Evolutionary conservation across 2,888 invertebrate genomes (phyloP).

Genomic region (Perithous albicinctus): DNA sequence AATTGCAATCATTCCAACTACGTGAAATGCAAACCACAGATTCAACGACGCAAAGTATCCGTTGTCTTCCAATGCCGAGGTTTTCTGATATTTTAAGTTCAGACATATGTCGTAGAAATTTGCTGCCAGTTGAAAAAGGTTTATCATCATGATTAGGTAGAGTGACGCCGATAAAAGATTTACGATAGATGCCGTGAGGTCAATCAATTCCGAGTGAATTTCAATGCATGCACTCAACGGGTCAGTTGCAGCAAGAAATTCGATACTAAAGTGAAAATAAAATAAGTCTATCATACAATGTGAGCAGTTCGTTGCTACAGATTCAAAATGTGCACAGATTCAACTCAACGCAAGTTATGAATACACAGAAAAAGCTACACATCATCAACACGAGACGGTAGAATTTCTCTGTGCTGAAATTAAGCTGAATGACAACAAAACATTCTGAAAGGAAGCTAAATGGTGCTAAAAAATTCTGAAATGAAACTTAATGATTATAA

Average conservation of each 20-base stretch:
- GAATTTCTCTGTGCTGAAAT: too few species aligned
- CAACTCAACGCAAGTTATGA: too few species aligned
- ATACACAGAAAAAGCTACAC: too few species aligned
- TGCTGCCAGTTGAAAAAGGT: conserved; percentile 41
- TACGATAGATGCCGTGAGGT: conserved; percentile 21
- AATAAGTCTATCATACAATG: not conserved
- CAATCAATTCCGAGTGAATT: conserved; percentile 37
- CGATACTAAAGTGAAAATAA: conserved; percentile 11
- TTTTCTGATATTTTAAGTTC: not conserved
- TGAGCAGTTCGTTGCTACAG: too few species aligned
- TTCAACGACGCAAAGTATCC: not conserved
- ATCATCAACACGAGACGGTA: too few species aligned
- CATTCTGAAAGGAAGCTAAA: too few species aligned
- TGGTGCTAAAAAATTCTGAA: too few species aligned
- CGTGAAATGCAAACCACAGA: conserved; percentile 46
- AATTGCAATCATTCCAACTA: conserved; percentile 37
- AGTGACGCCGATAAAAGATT: conserved; percentile 45
- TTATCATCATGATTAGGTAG: conserved; percentile 44
- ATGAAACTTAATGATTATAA: too few species aligned
- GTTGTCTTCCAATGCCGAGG: not conserved
- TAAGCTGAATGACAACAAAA: too few species aligned
- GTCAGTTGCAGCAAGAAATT: conserved; percentile 9
- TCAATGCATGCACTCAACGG: conserved; percentile 22
- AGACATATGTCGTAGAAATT: conserved; percentile 15
- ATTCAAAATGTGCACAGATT: too few species aligned